A percentile compares a stretch with the other conserved stretches of the same genome.
These are phyloP conservation scores for Perizoma flavofasciatum DNA, from an alignment of 2,888 invertebrate genomes.

Conservation along the genomic window DNA sequence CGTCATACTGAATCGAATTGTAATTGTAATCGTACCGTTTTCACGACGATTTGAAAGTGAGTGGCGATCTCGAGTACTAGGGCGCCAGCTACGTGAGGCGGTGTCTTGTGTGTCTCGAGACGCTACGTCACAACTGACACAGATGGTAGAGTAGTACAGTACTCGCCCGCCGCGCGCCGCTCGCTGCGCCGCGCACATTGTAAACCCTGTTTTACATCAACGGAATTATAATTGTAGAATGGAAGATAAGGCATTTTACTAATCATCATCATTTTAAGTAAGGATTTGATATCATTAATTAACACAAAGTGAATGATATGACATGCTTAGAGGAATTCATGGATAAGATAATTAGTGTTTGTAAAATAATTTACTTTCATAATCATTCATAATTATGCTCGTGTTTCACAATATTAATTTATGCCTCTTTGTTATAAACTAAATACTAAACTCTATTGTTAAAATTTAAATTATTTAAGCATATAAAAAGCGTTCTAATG, in stretches of 20 bases:
- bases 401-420: conserved; percentile 24
- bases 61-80: conserved; percentile 58
- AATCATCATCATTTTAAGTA: too few relatives aligned
- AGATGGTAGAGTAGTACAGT: conserved; percentile 4
- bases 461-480: conserved; percentile 24
- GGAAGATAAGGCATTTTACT: too few relatives aligned
- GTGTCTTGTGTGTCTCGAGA: conserved; percentile 34
- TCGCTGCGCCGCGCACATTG: background rate
- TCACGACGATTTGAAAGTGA: conserved; percentile 66
- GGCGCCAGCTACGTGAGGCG: conserved; percentile 52
- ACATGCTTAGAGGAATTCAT: too few relatives aligned
- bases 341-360: background rate
- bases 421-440: conserved; percentile 26
- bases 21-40: conserved; percentile 43
- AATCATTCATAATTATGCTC: conserved; percentile 18
- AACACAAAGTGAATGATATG: too few relatives aligned
- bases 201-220: conserved; percentile 20
- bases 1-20: conserved; percentile 29
- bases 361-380: background rate
- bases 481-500: conserved; percentile 35
- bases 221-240: background rate
- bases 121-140: conserved; percentile 25
- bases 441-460: conserved; percentile 27
- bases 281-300: too few relatives aligned
- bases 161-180: background rate